These are phyloP conservation scores for Sepioteuthis lessoniana DNA, from an alignment of 2,888 invertebrate genomes.

Conservation along the genomic window DNA sequence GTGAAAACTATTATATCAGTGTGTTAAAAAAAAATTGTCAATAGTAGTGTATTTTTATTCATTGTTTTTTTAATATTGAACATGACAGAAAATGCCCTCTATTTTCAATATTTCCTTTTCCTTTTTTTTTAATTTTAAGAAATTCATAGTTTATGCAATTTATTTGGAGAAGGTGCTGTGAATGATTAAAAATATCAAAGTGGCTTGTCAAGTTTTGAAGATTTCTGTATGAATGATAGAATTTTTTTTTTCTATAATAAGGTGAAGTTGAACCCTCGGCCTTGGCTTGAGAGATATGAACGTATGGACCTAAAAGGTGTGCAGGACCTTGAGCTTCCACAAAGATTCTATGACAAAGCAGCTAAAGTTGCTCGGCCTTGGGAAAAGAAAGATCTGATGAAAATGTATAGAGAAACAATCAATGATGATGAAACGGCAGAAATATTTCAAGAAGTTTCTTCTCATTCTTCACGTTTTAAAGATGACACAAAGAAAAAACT, in stretches of 20 bases:
- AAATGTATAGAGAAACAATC: constrained; percentile 88
- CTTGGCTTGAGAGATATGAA: constrained; percentile 94
- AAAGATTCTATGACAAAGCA: constrained; percentile 74
- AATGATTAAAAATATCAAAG: no score
- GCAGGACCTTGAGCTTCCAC: constrained; percentile 60
- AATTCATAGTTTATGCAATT: neutral
- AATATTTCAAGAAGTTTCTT: constrained; percentile 87
- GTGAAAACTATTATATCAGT: no score
- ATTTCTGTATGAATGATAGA: neutral
- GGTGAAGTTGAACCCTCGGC: constrained; percentile 80
- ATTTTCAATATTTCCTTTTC: no score
- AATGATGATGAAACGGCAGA: constrained; percentile 90
- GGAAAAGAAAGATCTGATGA: constrained; percentile 93
- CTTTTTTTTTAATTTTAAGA: no score
- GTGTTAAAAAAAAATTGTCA: no score
- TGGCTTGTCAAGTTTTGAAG: no score
- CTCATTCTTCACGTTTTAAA: neutral
- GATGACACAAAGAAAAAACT: neutral
- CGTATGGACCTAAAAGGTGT: constrained; percentile 66
- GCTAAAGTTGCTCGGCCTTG: constrained; percentile 82
- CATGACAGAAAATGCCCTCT: no score
- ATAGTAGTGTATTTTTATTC: no score
- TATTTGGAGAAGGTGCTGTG: no score
- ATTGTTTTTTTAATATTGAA: no score
- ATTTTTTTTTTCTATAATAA: constrained; percentile 62